Evolutionary conservation across 2,888 invertebrate genomes (phyloP), one percentile per base, ranked within the genome.

Genomic region (Eubasilissa splendida): DNA sequence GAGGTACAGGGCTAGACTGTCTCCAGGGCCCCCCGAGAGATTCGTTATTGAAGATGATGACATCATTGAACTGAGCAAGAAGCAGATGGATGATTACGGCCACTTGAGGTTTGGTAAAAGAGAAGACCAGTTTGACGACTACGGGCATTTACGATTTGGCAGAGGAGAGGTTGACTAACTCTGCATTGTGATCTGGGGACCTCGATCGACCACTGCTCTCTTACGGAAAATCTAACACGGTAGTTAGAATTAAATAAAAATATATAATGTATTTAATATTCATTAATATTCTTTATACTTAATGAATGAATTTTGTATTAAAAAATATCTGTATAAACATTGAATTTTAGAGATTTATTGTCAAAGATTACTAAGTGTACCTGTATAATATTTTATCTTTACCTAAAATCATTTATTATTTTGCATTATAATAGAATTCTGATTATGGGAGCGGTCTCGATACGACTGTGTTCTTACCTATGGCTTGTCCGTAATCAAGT

Each of bases 111-210:
- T 93, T 85, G 93, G 92, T 4, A 93, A 93, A 85, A 90, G 93
- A 1, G 93, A 93, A 59, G 93, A 94, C 81, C 90, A 92, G 31
- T 94, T 94, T 84, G 94, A 95, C 84, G 95, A 95, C 86, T 95
- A 95, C 85, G 95, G 95, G 1, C 94, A 95, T 85, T 90, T 95
- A 89, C 88, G 95, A 82, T 95, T 94, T 85, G 95, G 95, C 11
- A 90, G 94, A 82, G 92, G 92, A 79, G 90, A 90, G 58, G 84
- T 84, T 77, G 85, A 85, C 77, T 79, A 85, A 86, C 31, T n/a
- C 71, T 12, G 8, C 31, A 58, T 12, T 54, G 71, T 58, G 56
- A 73, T 42, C 56, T 73, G 42, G 7, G 31, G 71, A 73, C n/a
- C 42, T 56, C 33, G 56, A 56, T 22, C 12, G 33, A 73, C 71